These are phyloP conservation scores for Pampus argenteus DNA, from an alignment of 2,797 vertebrate genomes.

Conservation along the genomic window DNA sequence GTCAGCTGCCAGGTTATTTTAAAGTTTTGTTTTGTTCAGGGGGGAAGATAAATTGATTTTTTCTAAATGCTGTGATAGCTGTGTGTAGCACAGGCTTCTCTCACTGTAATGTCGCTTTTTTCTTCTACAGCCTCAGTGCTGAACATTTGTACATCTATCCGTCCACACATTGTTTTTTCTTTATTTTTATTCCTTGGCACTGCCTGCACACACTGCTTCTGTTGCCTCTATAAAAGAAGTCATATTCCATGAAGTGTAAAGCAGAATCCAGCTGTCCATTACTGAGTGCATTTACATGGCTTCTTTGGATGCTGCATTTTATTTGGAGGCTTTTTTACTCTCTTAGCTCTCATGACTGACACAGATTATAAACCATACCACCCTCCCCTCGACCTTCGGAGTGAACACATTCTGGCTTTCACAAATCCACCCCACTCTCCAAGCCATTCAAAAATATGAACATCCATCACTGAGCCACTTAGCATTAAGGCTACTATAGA, in stretches of 20 bases:
- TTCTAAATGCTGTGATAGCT: slow-evolving; percentile 51
- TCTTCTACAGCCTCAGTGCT: slow-evolving; percentile 39
- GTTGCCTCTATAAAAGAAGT: slow-evolving; percentile 29
- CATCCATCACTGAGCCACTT: slow-evolving; percentile 67
- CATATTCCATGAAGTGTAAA: slow-evolving; percentile 40
- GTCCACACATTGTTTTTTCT: slow-evolving; percentile 33
- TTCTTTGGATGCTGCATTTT: slow-evolving; percentile 55
- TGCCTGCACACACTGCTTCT: slow-evolving; percentile 22
- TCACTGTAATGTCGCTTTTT: slow-evolving; percentile 62
- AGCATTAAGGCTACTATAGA: slow-evolving; percentile 37
- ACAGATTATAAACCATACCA: slow-evolving; percentile 63
- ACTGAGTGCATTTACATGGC: slow-evolving; percentile 22
- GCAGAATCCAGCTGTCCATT: slow-evolving; percentile 43
- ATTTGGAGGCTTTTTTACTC: slow-evolving; percentile 50
- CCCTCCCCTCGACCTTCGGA: slow-evolving; percentile 60
- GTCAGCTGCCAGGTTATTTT: slow-evolving; percentile 49
- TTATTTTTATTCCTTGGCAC: slow-evolving; percentile 31
- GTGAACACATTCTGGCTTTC: slow-evolving; percentile 40
- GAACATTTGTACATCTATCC: slow-evolving; percentile 69
- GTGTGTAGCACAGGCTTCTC: slow-evolving; percentile 36
- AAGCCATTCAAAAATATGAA: slow-evolving; percentile 43
- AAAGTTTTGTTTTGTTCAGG: slow-evolving; percentile 47
- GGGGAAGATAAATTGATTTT: slow-evolving; percentile 57
- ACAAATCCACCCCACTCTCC: slow-evolving; percentile 52
- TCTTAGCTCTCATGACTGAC: slow-evolving; percentile 56